Evolutionary conservation across 1,140 invertebrate genomes (phyloP), one percentile per base, ranked within the genome.

Genomic region (Drosophila leontia): DNA sequence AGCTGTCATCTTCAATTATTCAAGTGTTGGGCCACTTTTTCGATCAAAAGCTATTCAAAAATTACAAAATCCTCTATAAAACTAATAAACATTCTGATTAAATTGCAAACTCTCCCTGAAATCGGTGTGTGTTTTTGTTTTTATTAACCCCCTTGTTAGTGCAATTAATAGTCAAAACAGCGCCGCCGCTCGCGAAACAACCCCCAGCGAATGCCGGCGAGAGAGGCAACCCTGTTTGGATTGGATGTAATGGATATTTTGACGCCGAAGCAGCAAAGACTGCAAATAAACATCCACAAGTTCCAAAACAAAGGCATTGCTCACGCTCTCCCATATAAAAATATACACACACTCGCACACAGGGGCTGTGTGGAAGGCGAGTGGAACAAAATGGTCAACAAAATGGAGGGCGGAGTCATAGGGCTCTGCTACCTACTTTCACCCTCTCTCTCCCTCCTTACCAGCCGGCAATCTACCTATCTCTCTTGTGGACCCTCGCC

Each of bases 191-290:
- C 35, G 72, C 17, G 61, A 19, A 47, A 39, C 32, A 58, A 63
- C 44, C 29, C 23, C 41, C 19, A 23, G 5, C 6, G 48, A 51
- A 39, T 37, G 50, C 15, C 48, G 15, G 26, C 15, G 53, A 44
- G 13, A 45, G 39, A 42, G 55, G 45, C 64, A 53, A 78, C 91
- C 86, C 87, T 92, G 78, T 92, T 92, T 91, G 79, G 87, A 91
- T 92, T 91, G 81, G 82, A 75, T 91, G 82, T 92, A 92, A 92
- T 92, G 83, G 84, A 92, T 92, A 92, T 92, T 92, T 92, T 92
- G 91, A 92, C 91, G 91, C 82, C 71, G 84, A 84, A 71, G 70
- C 87, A 90, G 78, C 80, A 82, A 88, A 83, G 78, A 79, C 77
- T 80, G 83, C 85, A 92, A 91, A 92, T 91, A 92, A 92, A 88